These are phyloP conservation scores for Sebastes cheni DNA, from an alignment of 2,797 vertebrate genomes.

Conservation along the genomic window DNA sequence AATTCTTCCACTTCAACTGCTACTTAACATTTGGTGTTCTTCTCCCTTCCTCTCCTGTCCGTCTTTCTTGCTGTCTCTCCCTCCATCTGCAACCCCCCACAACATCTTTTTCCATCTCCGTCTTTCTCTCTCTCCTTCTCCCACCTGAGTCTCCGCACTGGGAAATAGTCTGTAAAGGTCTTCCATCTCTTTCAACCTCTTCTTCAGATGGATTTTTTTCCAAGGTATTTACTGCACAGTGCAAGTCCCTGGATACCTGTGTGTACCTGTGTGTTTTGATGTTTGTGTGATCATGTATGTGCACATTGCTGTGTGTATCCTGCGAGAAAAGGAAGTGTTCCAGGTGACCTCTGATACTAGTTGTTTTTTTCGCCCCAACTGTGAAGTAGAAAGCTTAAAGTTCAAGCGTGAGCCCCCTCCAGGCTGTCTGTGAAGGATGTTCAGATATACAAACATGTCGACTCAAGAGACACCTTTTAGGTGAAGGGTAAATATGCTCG, in stretches of 20 bases:
- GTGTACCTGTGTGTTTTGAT: conserved; percentile 22
- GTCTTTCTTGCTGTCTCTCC: not conserved
- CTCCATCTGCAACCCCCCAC: not conserved
- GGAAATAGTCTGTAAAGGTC: conserved; percentile 58
- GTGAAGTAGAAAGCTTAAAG: conserved; percentile 69
- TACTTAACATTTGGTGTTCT: conserved; percentile 54
- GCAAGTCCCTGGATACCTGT: conserved; percentile 18
- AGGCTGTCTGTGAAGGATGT: conserved; percentile 68
- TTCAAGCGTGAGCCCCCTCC: conserved; percentile 64
- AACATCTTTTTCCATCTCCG: not conserved
- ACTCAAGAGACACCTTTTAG: conserved; percentile 71
- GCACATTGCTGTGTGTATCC: conserved; percentile 25
- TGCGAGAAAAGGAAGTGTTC: conserved; percentile 45
- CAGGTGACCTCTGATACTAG: conserved; percentile 58
- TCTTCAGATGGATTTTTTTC: conserved; percentile 43
- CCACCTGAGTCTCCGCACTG: conserved; percentile 33
- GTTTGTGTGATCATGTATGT: conserved; percentile 15
- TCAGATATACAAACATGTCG: conserved; percentile 67
- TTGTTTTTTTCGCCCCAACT: conserved; percentile 38
- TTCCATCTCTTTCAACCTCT: conserved; percentile 56
- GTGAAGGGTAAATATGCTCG: conserved; percentile 74
- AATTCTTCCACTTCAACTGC: conserved; percentile 59
- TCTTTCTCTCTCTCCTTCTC: conserved; percentile 16
- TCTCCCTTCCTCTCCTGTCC: not conserved
- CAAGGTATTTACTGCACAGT: conserved; percentile 44